Evolutionary conservation across 2,797 vertebrate genomes (phyloP), one percentile per base, ranked within the genome.

Genomic region (Ambastaia sidthimunki): DNA sequence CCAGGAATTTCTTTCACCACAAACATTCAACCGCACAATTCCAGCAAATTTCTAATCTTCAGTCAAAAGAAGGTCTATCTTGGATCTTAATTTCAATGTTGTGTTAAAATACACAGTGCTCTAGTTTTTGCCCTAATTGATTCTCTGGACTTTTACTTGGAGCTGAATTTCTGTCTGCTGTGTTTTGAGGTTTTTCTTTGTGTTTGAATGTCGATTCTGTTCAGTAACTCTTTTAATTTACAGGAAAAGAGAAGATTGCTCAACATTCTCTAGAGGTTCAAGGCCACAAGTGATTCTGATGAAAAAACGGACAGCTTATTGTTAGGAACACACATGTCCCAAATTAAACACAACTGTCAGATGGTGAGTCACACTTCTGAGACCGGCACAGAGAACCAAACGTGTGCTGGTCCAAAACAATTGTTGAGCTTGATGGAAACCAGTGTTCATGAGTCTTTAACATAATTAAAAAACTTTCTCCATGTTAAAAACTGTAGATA

Each of bases 1-100:
- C 23, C 65, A 81, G 80, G 84, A 84, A 84, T 84, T 81, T 82
- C 60, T 70, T 68, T 82, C 54, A 77, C 78, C 82, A 31, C 82
- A 82, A 80, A 78, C 71, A 78, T 21, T 28, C 34, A 2, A 23
- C 66, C 11, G 5, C 23, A 68, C 66, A 25, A 47, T 74, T 66
- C 41, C 76, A 52, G 52, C 11, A 10, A 60, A 25, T 67, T 41
- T 19, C 37, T 68, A 68, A 82, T 67, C 54, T 41, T 25, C 63
- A 21, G 10, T 82, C 50, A 66, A 68, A 68, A 79, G 25, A 37
- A 41, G 7, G 57, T 44, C 23, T 66, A 55, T 65, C 37, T 41
- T 34, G 23, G 55, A 62, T 62, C 76, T 34, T 60, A 71, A 71
- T 78, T 52, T 25, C 19, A 52, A 3, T 18, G 18, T n/a, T 41